These are phyloP conservation scores for Diplogasteroides magnus DNA, from an alignment of 1,140 invertebrate genomes.

Conservation along the genomic window DNA sequence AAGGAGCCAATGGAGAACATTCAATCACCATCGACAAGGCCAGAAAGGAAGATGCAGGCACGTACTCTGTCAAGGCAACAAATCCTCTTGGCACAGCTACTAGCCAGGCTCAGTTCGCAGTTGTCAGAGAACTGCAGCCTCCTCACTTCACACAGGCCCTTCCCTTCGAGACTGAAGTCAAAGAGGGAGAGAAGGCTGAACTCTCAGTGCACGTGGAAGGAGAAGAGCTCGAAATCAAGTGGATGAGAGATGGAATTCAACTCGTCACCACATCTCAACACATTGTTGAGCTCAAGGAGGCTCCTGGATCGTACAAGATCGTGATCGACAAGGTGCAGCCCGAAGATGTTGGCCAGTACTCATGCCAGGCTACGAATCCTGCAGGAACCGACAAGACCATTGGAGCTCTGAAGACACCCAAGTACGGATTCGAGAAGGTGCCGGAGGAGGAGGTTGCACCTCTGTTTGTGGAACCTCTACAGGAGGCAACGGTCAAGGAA, in stretches of 20 bases:
- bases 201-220: conserved; percentile 47
- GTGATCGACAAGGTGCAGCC: conserved; percentile 26
- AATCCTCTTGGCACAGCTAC: conserved; percentile 25
- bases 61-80: conserved; percentile 26
- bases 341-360: conserved; percentile 29
- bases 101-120: conserved; percentile 16
- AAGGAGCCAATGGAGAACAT: conserved; percentile 45
- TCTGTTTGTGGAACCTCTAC: conserved; percentile 28
- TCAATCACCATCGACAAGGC: conserved; percentile 57
- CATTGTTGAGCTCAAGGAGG: conserved; percentile 29
- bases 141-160: conserved; percentile 53
- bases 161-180: conserved; percentile 43
- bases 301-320: conserved; percentile 25
- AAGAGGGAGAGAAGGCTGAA: conserved; percentile 37
- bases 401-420: conserved; percentile 44
- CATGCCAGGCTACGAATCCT: conserved; percentile 43
- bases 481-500: conserved; percentile 68
- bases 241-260: conserved; percentile 54
- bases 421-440: conserved; percentile 36
- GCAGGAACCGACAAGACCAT: conserved; percentile 38
- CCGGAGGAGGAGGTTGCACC: conserved; percentile 28
- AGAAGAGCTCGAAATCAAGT: conserved; percentile 50
- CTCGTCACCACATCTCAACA: conserved; percentile 28
- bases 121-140: conserved; percentile 65
- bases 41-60: conserved; percentile 26